Percentiles rank a stretch among this genome's conserved stretches.
phyloP scores from a whole-genome alignment of 2,888 invertebrate genomes.

The Drosophila ezoana region DNA sequence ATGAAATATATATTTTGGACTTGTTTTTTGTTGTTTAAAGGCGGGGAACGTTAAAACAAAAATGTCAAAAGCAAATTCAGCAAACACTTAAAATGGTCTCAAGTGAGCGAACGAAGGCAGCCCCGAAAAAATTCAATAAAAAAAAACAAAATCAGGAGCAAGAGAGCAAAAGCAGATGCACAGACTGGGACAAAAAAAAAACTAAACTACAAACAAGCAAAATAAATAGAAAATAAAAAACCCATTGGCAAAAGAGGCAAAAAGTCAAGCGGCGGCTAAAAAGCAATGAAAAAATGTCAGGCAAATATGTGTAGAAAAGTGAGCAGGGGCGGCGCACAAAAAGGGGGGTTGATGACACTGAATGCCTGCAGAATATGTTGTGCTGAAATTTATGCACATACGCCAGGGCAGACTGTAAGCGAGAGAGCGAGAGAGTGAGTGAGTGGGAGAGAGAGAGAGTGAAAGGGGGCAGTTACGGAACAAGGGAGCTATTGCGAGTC shows the following conservation, averaged over 20 bases:
- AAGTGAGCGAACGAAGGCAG: slow-evolving; percentile 52
- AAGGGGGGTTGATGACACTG: not conserved
- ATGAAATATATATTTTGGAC: slow-evolving; percentile 33
- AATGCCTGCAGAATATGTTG: slow-evolving; percentile 28
- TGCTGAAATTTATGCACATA: slow-evolving; percentile 69
- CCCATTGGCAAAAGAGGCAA: slow-evolving; percentile 48
- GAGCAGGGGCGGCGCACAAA: slow-evolving; percentile 3
- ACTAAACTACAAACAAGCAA: slow-evolving; percentile 27
- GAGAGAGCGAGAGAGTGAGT: not conserved
- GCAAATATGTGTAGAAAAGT: slow-evolving; percentile 38
- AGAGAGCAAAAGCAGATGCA: slow-evolving; percentile 4
- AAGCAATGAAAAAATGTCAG: slow-evolving; percentile 39
- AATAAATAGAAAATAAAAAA: slow-evolving; percentile 34
- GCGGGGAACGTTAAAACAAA: slow-evolving; percentile 30
- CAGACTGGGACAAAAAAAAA: slow-evolving; percentile 12
- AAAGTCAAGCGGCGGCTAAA: slow-evolving; percentile 62
- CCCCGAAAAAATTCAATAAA: slow-evolving; percentile 46
- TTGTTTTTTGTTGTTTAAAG: slow-evolving; percentile 3
- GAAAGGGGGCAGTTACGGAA: slow-evolving; percentile 1
- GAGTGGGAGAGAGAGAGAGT: slow-evolving; percentile 9
- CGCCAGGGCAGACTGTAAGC: slow-evolving; percentile 8
- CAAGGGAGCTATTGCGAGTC: slow-evolving; percentile 19
- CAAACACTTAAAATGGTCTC: slow-evolving; percentile 78
- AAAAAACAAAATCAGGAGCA: slow-evolving; percentile 23
- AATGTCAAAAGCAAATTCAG: slow-evolving; percentile 67